Conservation (phyloP, 2,888 invertebrate species). For the Lymantria monacha region DNA sequence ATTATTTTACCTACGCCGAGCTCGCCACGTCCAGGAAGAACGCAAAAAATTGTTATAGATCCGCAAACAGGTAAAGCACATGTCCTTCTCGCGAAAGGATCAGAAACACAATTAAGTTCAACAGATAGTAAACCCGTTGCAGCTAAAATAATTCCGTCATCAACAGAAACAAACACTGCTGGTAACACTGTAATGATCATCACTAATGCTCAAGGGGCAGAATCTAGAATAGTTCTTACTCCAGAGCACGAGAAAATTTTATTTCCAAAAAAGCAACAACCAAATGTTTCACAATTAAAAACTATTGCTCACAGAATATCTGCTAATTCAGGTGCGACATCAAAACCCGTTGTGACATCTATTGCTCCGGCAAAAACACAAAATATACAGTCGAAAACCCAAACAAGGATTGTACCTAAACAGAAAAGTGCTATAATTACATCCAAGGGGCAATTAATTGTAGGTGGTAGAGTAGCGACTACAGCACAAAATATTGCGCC, state of each 20-base stretch:
- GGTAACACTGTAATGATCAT: constrained; percentile 84
- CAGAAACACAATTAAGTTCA: constrained; percentile 43
- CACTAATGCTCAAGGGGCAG: constrained; percentile 83
- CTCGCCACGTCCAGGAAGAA: constrained; percentile 59
- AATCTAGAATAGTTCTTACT: constrained; percentile 82
- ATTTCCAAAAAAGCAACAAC: constrained; percentile 77
- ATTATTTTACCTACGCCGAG: constrained; percentile 67
- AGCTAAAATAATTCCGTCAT: constrained; percentile 63
- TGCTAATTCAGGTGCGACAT: constrained; percentile 40
- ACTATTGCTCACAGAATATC: constrained; percentile 62
- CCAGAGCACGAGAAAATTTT: constrained; percentile 84
- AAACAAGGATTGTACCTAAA: constrained; percentile 65
- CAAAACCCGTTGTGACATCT: constrained; percentile 50
- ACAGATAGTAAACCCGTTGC: constrained; percentile 63
- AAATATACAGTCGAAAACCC: constrained; percentile 38
- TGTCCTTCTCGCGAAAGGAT: constrained; percentile 60
- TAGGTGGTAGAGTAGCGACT: constrained; percentile 70
- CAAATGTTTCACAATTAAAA: constrained; percentile 63
- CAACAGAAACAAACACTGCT: constrained; percentile 55
- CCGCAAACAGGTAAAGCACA: constrained; percentile 76
- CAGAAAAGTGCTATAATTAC: constrained; percentile 80
- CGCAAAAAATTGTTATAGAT: constrained; percentile 75
- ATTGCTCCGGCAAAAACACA: constrained; percentile 27
- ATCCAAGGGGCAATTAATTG: constrained; percentile 81
- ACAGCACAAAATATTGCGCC: constrained; percentile 74